Evolutionary conservation across 2,797 vertebrate genomes (phyloP), one percentile per base, ranked within the genome.

Genomic region (Lutjanus argentimaculatus): DNA sequence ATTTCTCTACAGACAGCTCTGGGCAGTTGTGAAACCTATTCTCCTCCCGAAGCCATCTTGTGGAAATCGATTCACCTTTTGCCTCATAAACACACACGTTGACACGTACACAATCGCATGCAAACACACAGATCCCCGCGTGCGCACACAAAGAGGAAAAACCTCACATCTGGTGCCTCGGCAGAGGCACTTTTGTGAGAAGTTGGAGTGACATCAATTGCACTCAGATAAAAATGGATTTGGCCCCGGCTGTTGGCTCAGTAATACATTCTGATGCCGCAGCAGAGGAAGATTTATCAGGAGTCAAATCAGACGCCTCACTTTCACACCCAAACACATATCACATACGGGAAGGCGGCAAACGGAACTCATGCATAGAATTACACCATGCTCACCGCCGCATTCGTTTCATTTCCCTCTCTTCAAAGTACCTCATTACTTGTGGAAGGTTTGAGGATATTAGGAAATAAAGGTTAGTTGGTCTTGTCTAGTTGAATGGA

Each of bases 211-310:
- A 91, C 91, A 92, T 88, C 88, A 91, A 90, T 90, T 91, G 89
- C 91, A 84, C 88, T 89, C 87, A 82, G 88, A 91, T 88, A 91
- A 93, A 92, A 92, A 91, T 93, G 91, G 88, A 92, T 91, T 88
- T 92, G 87, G 90, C 88, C 85, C 84, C 63, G 80, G 79, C 83
- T 80, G 75, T 83, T 90, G 88, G 90, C 88, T 90, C 80, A 19
- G 90, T 88, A 88, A 92, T 89, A 77, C 90, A 90, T 94, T 91
- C 77, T 90, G 84, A 92, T 87, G 85, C 87, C 1, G 74, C 86
- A 73, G 86, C 88, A 73, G 72, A 79, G 78, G 61, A 84, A 84
- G 91, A 92, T 90, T 92, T 91, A 94, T 94, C 91, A 85, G 87
- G 80, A 92, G 81, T 88, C 88, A 89, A 91, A 93, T 93, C 93